Evolutionary conservation across 2,797 vertebrate species (phyloP).

Genomic region (Girardinus metallicus): DNA sequence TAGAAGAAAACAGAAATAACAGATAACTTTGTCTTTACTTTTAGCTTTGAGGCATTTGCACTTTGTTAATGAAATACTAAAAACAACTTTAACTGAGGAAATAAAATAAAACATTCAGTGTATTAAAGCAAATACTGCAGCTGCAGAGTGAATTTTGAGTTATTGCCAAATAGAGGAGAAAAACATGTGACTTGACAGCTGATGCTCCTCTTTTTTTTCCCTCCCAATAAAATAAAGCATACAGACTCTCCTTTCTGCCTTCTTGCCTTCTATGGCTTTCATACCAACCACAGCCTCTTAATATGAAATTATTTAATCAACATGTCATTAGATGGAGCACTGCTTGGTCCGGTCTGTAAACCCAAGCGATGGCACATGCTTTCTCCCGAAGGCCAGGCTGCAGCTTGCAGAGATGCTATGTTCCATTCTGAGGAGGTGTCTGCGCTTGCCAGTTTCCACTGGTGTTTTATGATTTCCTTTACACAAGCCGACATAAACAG

Average conservation of each 20-base stretch:
- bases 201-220: conserved; percentile 27
- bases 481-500: conserved; percentile 41
- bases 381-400: conserved; percentile 14
- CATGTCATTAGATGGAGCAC: conserved; percentile 63
- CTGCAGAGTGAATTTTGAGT: conserved; percentile 35
- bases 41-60: background rate
- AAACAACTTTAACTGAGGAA: background rate
- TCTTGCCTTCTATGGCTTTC: conserved; percentile 68
- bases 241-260: conserved; percentile 22
- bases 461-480: conserved; percentile 46
- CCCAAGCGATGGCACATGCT: conserved; percentile 54
- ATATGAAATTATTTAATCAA: conserved; percentile 74
- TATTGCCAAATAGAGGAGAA: conserved; percentile 14
- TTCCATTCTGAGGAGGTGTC: conserved; percentile 12
- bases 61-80: background rate
- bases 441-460: conserved; percentile 39
- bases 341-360: conserved; percentile 57
- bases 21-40: background rate
- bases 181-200: conserved; percentile 38
- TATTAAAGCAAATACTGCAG: conserved; percentile 25
- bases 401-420: conserved; percentile 19
- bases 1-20: background rate
- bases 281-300: conserved; percentile 48
- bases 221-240: conserved; percentile 42
- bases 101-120: background rate